Conservation (phyloP, 2,113 vertebrate genomes). For the Puntigrus tetrazona region DNA sequence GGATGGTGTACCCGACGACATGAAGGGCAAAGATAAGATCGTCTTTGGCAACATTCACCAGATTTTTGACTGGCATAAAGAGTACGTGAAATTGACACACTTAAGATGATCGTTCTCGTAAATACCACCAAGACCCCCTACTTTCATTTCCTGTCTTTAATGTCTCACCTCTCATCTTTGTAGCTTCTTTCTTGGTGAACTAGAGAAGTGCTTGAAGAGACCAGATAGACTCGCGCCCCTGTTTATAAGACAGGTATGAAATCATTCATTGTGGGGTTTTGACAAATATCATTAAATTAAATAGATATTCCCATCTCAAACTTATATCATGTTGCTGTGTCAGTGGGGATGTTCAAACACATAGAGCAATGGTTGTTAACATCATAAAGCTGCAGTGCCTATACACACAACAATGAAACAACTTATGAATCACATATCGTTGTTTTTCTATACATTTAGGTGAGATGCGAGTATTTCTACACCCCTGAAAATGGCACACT, state of each 20-base stretch:
- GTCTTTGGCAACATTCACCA: constrained; percentile 99
- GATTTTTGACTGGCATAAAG: constrained; percentile 98
- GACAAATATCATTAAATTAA: background rate
- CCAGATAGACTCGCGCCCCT: constrained; percentile 91
- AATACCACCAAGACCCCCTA: background rate
- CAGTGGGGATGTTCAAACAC: too few relatives aligned
- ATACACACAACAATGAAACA: too few relatives aligned
- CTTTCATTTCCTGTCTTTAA: background rate
- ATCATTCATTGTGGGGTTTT: background rate
- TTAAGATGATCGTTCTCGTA: too few relatives aligned
- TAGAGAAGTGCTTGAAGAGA: constrained; percentile 97
- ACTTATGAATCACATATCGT: too few relatives aligned
- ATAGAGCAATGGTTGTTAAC: too few relatives aligned
- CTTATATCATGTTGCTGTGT: too few relatives aligned
- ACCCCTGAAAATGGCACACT: too few relatives aligned
- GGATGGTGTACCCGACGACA: constrained; percentile 94
- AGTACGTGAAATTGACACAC: constrained; percentile 76
- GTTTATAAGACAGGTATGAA: constrained; percentile 92
- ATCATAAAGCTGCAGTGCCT: too few relatives aligned
- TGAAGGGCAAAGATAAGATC: constrained; percentile 99
- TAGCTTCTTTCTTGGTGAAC: constrained; percentile 93
- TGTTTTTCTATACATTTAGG: too few relatives aligned
- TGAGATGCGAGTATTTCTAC: too few relatives aligned
- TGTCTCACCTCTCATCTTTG: background rate
- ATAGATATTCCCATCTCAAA: too few relatives aligned